Conservation (phyloP, 30 jellyfish, hydroid and myxozoan genomes). For the Aurelia sp. region DNA sequence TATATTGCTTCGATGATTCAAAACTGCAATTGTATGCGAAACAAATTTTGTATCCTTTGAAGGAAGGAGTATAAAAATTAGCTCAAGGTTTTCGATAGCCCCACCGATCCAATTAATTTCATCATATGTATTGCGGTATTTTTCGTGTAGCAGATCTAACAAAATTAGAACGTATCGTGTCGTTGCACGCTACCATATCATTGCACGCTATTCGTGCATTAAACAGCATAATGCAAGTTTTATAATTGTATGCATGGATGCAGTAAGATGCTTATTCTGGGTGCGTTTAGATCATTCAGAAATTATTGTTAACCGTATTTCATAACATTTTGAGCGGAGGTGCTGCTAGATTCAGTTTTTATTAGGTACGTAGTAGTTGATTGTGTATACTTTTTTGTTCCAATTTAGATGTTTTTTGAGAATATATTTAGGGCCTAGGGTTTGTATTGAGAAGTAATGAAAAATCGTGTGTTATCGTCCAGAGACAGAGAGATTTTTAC, state of each 20-base stretch:
- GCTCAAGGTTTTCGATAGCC: too few relatives aligned
- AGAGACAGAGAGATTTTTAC: slow-evolving; percentile 49
- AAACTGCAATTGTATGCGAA: too few relatives aligned
- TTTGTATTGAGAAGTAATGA: slow-evolving; percentile 52
- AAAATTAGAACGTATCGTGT: slow-evolving; percentile 21
- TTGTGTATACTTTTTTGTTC: slow-evolving; percentile 32
- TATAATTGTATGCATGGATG: slow-evolving; percentile 42
- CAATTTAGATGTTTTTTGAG: slow-evolving; percentile 39
- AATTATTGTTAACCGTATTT: background rate
- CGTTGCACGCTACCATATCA: slow-evolving; percentile 20
- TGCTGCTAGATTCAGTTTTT: slow-evolving; percentile 22
- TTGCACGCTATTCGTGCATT: slow-evolving; percentile 9
- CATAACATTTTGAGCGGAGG: slow-evolving; percentile 27
- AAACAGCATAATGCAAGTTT: slow-evolving; percentile 40
- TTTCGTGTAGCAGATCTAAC: background rate
- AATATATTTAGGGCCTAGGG: slow-evolving; percentile 77
- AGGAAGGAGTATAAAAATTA: too few relatives aligned
- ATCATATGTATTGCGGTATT: too few relatives aligned
- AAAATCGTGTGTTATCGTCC: slow-evolving; percentile 57
- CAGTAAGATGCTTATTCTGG: background rate
- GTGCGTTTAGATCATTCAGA: slow-evolving; percentile 29
- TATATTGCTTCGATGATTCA: too few relatives aligned
- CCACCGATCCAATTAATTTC: too few relatives aligned
- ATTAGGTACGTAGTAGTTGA: slow-evolving; percentile 18
- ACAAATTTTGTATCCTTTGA: too few relatives aligned